A percentile compares a stretch with the other conserved stretches of the same genome.
Conservation (phyloP, 2,888 invertebrate genomes). For the Noctua pronuba region DNA sequence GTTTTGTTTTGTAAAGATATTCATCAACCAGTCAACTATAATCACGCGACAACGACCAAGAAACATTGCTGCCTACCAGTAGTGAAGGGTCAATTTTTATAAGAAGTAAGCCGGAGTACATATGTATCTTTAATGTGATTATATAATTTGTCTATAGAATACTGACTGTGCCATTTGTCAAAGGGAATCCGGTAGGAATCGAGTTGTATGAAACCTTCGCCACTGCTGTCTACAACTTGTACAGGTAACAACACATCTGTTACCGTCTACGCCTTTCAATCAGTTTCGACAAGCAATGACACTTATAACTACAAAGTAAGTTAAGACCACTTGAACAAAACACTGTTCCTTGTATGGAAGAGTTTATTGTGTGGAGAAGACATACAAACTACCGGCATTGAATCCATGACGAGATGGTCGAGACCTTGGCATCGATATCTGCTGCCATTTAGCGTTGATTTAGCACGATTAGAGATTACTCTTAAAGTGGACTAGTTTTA, state of each 20-base stretch:
- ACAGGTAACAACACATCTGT: background rate
- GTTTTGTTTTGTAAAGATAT: too few species aligned
- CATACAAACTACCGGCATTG: conserved; percentile 56
- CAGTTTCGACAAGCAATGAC: conserved; percentile 27
- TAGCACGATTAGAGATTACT: conserved; percentile 71
- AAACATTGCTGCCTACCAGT: too few species aligned
- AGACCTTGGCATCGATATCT: conserved; percentile 79
- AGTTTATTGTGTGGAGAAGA: conserved; percentile 54
- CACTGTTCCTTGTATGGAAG: conserved; percentile 53
- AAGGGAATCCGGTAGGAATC: too few species aligned
- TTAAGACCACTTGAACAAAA: conserved; percentile 57
- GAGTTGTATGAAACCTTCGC: too few species aligned
- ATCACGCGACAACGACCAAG: too few species aligned
- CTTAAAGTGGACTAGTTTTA: conserved; percentile 51
- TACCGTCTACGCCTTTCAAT: conserved; percentile 41
- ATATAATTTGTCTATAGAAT: too few species aligned
- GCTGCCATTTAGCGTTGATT: conserved; percentile 69
- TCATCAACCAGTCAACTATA: too few species aligned
- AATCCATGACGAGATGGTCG: conserved; percentile 41
- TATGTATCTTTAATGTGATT: too few species aligned
- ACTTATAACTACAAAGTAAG: conserved; percentile 34
- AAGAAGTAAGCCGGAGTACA: too few species aligned
- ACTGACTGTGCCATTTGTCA: too few species aligned
- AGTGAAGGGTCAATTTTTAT: too few species aligned
- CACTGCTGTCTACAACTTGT: conserved; percentile 5